phyloP scores from a whole-genome alignment of 2,888 invertebrate genomes.

The Harmothoe impar region DNA sequence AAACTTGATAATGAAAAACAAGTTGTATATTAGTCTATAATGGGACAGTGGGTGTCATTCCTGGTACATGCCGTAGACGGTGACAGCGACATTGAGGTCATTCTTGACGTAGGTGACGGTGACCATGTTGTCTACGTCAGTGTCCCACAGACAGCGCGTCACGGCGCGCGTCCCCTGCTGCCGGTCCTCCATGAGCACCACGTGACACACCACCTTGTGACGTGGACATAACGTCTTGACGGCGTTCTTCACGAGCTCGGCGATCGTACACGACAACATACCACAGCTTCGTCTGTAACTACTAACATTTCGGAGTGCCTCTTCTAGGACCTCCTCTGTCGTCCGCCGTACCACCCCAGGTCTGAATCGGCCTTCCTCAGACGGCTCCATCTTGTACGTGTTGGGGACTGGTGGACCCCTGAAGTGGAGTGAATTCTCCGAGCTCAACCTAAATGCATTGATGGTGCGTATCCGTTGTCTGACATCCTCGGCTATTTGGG shows the following conservation, averaged over 20 bases:
- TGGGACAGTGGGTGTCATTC: no score
- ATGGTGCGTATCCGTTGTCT: background rate
- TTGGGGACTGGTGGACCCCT: background rate
- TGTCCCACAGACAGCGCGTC: background rate
- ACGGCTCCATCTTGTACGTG: background rate
- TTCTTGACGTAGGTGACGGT: background rate
- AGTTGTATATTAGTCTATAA: no score
- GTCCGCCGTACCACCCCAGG: background rate
- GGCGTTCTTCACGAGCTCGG: background rate
- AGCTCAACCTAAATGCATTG: background rate
- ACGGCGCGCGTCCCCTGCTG: background rate
- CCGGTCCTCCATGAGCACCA: background rate
- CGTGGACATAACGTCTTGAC: constrained; percentile 9
- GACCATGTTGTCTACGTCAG: background rate
- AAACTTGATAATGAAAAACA: no score
- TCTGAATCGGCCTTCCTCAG: background rate
- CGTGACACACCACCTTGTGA: background rate
- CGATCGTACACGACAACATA: background rate
- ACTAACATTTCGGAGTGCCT: background rate
- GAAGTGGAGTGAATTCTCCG: background rate
- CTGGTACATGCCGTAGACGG: background rate
- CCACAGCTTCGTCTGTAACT: background rate
- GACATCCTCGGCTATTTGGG: background rate
- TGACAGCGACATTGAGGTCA: background rate
- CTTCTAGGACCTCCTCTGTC: background rate